phyloP scores from a whole-genome alignment of 2,797 vertebrate species.

The Sebastes melanostomus region DNA sequence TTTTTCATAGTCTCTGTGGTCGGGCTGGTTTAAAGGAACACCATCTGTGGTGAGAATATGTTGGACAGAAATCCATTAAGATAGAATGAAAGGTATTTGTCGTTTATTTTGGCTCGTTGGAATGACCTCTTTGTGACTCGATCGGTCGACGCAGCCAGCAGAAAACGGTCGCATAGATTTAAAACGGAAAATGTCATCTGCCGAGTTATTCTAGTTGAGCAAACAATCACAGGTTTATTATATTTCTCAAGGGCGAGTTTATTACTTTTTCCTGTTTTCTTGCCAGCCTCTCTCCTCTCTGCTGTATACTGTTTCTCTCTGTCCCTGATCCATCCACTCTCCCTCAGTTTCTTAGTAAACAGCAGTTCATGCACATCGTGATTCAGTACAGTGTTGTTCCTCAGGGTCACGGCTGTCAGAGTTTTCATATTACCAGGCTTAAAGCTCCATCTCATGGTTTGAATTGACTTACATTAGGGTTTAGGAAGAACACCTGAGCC shows the following conservation, averaged over 20 bases:
- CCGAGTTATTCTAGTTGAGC: conserved; percentile 21
- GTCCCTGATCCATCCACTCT: background rate
- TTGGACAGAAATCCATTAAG: background rate
- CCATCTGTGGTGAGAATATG: background rate
- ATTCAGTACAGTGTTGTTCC: background rate
- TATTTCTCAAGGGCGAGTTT: conserved; percentile 36
- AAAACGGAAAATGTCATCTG: conserved; percentile 42
- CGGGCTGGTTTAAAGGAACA: background rate
- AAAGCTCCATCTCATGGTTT: conserved; percentile 13
- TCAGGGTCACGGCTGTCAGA: conserved; percentile 24
- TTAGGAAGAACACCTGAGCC: conserved; percentile 40
- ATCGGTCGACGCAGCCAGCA: conserved; percentile 1
- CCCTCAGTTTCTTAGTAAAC: background rate
- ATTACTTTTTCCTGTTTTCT: conserved; percentile 25
- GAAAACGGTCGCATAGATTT: conserved; percentile 28
- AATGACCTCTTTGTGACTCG: background rate
- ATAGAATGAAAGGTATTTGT: background rate
- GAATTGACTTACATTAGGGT: conserved; percentile 23
- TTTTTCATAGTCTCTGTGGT: background rate
- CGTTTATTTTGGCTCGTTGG: background rate
- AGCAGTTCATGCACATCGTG: background rate
- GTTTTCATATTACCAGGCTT: conserved; percentile 11
- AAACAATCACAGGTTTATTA: conserved; percentile 47
- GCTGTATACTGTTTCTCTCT: background rate
- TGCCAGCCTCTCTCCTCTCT: background rate